Conservation (phyloP, 1,140 invertebrate genomes). For the Hypothenemus hampei region DNA sequence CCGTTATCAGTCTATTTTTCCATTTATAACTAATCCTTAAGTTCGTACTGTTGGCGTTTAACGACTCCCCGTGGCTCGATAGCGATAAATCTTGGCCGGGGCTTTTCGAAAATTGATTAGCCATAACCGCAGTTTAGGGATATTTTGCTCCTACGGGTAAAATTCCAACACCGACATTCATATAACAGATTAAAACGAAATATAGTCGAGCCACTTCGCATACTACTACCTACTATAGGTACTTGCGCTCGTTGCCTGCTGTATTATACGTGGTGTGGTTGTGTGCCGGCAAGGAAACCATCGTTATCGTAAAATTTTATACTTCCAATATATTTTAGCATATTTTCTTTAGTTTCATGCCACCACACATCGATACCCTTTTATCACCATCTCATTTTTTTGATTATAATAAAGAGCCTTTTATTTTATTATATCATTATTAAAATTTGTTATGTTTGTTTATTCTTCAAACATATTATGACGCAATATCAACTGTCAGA, state of each 20-base stretch:
- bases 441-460: too few relatives aligned
- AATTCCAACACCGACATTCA: slow-evolving; percentile 18
- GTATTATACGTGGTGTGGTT: slow-evolving; percentile 3
- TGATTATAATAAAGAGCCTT: too few relatives aligned
- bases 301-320: slow-evolving; percentile 24
- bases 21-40: background rate
- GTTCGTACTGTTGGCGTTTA: slow-evolving; percentile 3
- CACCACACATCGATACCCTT: too few relatives aligned
- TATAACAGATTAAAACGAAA: slow-evolving; percentile 20
- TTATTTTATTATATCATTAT: too few relatives aligned
- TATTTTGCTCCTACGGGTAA: slow-evolving; percentile 14
- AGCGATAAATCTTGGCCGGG: slow-evolving; percentile 1
- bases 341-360: slow-evolving; percentile 9
- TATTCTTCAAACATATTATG: too few relatives aligned
- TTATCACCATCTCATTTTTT: too few relatives aligned
- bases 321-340: slow-evolving; percentile 19
- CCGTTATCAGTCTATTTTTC: background rate
- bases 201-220: slow-evolving; percentile 18
- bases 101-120: slow-evolving; percentile 16
- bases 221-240: too few relatives aligned
- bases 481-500: too few relatives aligned
- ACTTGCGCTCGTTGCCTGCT: too few relatives aligned
- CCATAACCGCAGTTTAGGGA: slow-evolving; percentile 14
- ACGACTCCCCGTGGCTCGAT: background rate
- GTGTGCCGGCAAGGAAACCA: slow-evolving; percentile 15